A percentile compares a stretch with the other conserved stretches of the same genome.
These are phyloP conservation scores for Podarcis muralis DNA, from an alignment of 2,113 vertebrate genomes.

Conservation along the genomic window DNA sequence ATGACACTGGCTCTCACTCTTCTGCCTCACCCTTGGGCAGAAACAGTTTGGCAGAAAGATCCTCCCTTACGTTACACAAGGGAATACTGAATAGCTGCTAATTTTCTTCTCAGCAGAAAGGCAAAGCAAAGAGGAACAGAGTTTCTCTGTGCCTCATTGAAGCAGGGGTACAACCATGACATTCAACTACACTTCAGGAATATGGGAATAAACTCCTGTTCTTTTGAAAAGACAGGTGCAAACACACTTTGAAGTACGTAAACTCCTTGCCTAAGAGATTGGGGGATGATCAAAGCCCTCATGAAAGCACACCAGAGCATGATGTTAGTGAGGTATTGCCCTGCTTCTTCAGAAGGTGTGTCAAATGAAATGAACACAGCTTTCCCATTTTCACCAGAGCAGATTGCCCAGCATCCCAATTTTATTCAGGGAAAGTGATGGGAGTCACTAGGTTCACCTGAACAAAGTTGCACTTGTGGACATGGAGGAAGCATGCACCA, in stretches of 20 bases:
- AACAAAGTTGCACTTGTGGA: background rate
- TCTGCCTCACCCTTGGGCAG: background rate
- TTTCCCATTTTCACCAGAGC: background rate
- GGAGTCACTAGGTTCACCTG: background rate
- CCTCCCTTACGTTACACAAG: background rate
- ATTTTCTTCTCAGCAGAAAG: background rate
- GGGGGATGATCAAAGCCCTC: background rate
- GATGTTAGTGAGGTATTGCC: background rate
- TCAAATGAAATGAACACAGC: background rate
- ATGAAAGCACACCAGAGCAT: background rate
- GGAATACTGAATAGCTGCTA: background rate
- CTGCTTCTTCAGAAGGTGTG: background rate
- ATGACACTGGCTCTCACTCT: no score
- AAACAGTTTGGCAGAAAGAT: background rate
- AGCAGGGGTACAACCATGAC: background rate
- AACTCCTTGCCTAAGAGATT: background rate
- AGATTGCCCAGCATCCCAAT: background rate
- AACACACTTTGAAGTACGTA: background rate
- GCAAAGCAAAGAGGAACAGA: background rate
- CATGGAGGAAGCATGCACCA: background rate
- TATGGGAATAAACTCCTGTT: background rate
- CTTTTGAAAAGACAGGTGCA: background rate
- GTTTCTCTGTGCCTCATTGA: background rate
- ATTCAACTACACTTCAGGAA: background rate
- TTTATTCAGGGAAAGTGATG: background rate